Evolutionary conservation across 2,888 invertebrate species (phyloP).

Genomic region (Camponotus fellah): DNA sequence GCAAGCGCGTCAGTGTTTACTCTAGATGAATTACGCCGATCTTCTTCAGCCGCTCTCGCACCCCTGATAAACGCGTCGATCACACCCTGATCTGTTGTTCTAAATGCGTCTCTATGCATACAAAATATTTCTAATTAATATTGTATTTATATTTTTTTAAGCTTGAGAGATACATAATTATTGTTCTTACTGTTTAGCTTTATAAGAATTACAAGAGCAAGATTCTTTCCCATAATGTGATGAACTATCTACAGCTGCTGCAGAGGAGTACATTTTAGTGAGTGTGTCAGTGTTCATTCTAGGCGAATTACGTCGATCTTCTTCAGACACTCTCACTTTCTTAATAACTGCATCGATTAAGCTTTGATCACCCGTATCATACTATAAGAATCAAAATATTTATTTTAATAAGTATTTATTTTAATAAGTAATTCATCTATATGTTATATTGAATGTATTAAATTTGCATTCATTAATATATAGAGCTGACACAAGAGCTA

Average conservation of each 20-base stretch:
- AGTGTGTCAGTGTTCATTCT: slow-evolving; percentile 27
- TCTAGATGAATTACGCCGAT: slow-evolving; percentile 6
- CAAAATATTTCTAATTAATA: slow-evolving; percentile 21
- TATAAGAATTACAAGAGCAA: slow-evolving; percentile 80
- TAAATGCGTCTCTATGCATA: slow-evolving; percentile 75
- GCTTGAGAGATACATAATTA: neutral
- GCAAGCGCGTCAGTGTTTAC: slow-evolving; percentile 40
- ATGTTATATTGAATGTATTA: neutral
- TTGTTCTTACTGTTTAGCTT: slow-evolving; percentile 78
- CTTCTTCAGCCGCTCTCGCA: slow-evolving; percentile 16
- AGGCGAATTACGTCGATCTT: slow-evolving; percentile 12
- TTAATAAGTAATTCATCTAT: neutral
- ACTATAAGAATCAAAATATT: slow-evolving; percentile 58
- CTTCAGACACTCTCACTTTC: neutral
- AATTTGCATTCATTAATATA: neutral
- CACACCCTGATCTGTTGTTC: slow-evolving; percentile 54
- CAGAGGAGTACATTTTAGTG: slow-evolving; percentile 37
- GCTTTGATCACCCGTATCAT: slow-evolving; percentile 54
- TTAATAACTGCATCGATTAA: slow-evolving; percentile 32
- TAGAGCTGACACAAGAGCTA: neutral
- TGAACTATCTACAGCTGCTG: slow-evolving; percentile 47
- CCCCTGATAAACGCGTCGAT: slow-evolving; percentile 41
- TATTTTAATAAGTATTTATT: neutral
- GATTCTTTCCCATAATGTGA: slow-evolving; percentile 69
- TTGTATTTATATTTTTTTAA: neutral